A percentile compares a stretch with the other conserved stretches of the same genome.
These are phyloP conservation scores for Sycobia sp. DNA, from an alignment of 1,140 invertebrate species.

Conservation along the genomic window DNA sequence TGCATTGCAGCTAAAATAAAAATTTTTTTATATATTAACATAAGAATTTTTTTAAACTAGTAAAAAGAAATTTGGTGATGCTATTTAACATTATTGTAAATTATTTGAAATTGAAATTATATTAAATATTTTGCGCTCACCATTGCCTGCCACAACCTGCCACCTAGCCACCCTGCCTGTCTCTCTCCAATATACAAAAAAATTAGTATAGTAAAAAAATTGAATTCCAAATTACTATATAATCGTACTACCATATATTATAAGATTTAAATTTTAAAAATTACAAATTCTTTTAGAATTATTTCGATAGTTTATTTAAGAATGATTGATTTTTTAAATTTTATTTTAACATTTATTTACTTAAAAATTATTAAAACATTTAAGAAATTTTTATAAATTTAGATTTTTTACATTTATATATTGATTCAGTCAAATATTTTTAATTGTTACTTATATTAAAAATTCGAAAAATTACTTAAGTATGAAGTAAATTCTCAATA, in stretches of 20 bases:
- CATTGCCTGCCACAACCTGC: slow-evolving; percentile 51
- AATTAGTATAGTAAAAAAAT: slow-evolving; percentile 6
- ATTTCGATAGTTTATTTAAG: not conserved
- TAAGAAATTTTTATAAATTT: not conserved
- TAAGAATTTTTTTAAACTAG: slow-evolving; percentile 16
- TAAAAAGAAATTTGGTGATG: slow-evolving; percentile 23
- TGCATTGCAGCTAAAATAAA: slow-evolving; percentile 5
- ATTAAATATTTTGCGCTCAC: slow-evolving; percentile 56
- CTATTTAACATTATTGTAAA: slow-evolving; percentile 50
- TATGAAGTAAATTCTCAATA: slow-evolving; percentile 15
- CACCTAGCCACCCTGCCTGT: slow-evolving; percentile 51
- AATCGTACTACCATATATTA: no score
- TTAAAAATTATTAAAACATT: not conserved
- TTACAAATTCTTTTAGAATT: not conserved
- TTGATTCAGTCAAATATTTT: slow-evolving; percentile 7
- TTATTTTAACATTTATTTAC: no score
- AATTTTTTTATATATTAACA: slow-evolving; percentile 24
- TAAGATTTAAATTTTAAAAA: not conserved
- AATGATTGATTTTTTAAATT: slow-evolving; percentile 5
- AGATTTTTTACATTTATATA: slow-evolving; percentile 7
- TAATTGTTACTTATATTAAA: slow-evolving; percentile 11
- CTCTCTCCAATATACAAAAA: slow-evolving; percentile 30
- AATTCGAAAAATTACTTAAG: slow-evolving; percentile 8
- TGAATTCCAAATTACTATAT: slow-evolving; percentile 10
- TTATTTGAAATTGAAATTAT: slow-evolving; percentile 50